These are phyloP conservation scores for Nanorana parkeri DNA, from an alignment of 2,113 vertebrate genomes.

Conservation along the genomic window DNA sequence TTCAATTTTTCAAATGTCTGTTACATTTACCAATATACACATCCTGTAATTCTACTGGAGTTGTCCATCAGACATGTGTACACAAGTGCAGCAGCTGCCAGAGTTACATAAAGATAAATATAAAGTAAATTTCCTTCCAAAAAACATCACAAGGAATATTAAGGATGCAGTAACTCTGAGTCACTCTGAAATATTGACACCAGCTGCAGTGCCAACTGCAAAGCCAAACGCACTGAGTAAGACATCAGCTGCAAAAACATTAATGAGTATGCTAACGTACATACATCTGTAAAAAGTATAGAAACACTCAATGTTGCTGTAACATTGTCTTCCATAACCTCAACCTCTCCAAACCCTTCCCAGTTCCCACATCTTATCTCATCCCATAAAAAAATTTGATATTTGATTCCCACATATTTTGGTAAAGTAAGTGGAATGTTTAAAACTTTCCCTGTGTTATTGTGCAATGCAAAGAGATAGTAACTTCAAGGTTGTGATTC, in stretches of 20 bases:
- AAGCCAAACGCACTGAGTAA: slow-evolving; percentile 12
- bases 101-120: background rate
- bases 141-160: slow-evolving; percentile 22
- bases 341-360: background rate
- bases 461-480: no score
- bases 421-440: no score
- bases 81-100: background rate
- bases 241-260: slow-evolving; percentile 38
- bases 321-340: background rate
- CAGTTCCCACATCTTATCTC: background rate
- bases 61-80: background rate
- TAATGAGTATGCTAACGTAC: background rate
- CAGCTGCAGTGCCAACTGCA: slow-evolving; percentile 37
- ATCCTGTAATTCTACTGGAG: background rate
- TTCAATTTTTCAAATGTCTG: no score
- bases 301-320: background rate
- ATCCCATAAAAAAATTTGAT: no score
- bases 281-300: background rate
- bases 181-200: slow-evolving; percentile 33
- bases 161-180: background rate
- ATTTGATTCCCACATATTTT: no score
- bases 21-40: background rate
- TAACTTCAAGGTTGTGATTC: no score
- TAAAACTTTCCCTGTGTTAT: no score
- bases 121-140: background rate